Percentiles rank a stretch among this genome's conserved stretches.
These are phyloP conservation scores for Kuschelorhynchus macadamiae DNA, from an alignment of 2,888 invertebrate species.

Conservation along the genomic window DNA sequence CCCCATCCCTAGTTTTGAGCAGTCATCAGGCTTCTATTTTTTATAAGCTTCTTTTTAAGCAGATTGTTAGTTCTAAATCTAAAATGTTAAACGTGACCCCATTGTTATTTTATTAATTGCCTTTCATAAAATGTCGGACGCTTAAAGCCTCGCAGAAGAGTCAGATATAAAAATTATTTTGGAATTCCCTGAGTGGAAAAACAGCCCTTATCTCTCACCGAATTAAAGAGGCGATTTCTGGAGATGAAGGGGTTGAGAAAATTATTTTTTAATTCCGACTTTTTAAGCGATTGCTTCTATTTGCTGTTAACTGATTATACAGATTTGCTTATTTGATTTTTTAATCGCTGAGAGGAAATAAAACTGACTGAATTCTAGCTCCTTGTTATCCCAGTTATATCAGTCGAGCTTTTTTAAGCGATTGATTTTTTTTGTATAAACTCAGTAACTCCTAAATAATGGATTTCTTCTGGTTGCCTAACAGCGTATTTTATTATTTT, in stretches of 20 bases:
- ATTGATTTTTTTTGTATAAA: too few relatives aligned
- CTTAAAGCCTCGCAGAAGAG: conserved; percentile 14
- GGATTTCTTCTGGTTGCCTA: too few relatives aligned
- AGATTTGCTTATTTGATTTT: too few relatives aligned
- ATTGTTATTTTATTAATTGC: conserved; percentile 29
- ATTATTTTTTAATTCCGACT: conserved; percentile 3
- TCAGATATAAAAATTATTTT: conserved; percentile 29
- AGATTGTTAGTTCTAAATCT: conserved; percentile 13
- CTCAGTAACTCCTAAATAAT: too few relatives aligned
- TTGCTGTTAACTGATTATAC: too few relatives aligned
- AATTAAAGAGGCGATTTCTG: conserved; percentile 13
- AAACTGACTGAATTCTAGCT: too few relatives aligned
- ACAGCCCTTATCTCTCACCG: conserved; percentile 7
- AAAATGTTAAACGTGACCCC: conserved; percentile 11
- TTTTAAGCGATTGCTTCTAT: not conserved
- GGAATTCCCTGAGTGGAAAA: conserved; percentile 22
- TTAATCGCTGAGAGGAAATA: too few relatives aligned
- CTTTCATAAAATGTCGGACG: conserved; percentile 22
- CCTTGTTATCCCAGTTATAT: too few relatives aligned
- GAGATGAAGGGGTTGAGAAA: not conserved
- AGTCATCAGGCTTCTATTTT: too few relatives aligned
- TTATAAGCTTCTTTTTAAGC: conserved; percentile 3
- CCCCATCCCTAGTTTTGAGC: too few relatives aligned
- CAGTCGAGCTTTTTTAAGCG: too few relatives aligned
- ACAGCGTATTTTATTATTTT: too few relatives aligned